Percentiles rank a stretch among this genome's conserved stretches.
These are phyloP conservation scores for Peromyscus maniculatus DNA, from an alignment of 2,113 vertebrate genomes.

Conservation along the genomic window DNA sequence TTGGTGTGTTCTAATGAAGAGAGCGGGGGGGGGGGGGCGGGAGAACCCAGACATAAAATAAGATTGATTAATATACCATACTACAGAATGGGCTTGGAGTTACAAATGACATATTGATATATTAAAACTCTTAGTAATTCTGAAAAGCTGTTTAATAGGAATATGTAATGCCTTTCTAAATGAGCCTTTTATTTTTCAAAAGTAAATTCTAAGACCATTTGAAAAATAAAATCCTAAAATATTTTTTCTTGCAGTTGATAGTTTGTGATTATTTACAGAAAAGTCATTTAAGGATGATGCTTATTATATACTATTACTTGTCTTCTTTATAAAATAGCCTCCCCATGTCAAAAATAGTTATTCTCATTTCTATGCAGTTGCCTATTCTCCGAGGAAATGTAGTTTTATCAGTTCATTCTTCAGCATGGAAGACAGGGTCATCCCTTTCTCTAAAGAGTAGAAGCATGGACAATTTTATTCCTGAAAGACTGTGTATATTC, in stretches of 20 bases:
- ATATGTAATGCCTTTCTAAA: not conserved
- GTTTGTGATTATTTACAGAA: not conserved
- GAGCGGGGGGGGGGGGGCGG: fast-evolving
- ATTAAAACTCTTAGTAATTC: not conserved
- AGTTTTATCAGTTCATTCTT: not conserved
- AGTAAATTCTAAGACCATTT: not conserved
- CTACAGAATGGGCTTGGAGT: not conserved
- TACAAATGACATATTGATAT: not conserved
- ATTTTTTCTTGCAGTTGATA: not conserved
- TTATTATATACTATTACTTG: not conserved
- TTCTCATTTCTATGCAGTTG: not conserved
- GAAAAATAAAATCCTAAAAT: not conserved
- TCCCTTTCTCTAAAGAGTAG: not conserved
- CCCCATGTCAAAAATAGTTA: not conserved
- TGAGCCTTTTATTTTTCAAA: constrained; percentile 13
- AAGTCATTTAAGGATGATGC: not conserved
- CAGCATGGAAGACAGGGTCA: not conserved
- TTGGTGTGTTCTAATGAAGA: not conserved
- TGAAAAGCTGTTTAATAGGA: not conserved
- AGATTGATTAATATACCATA: not conserved
- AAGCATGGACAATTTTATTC: not conserved
- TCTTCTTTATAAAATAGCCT: not conserved
- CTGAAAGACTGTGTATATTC: not conserved
- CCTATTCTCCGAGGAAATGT: not conserved
- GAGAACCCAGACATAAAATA: not conserved